Conservation (phyloP, 2,113 vertebrate species). For the Piliocolobus tephrosceles region DNA sequence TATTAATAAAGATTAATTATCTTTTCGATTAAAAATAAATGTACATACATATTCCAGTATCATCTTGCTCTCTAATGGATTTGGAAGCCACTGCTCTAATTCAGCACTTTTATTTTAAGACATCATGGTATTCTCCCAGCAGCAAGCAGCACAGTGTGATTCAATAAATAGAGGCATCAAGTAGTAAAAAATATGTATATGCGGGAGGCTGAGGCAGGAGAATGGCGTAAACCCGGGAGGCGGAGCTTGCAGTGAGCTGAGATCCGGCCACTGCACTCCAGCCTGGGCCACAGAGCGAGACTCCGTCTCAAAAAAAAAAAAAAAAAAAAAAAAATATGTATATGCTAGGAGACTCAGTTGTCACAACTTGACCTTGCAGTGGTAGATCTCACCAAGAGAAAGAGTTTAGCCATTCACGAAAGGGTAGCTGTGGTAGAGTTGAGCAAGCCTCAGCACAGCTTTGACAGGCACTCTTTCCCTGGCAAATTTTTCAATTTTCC, state of each 20-base stretch:
- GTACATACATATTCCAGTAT: background rate
- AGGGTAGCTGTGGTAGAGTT: background rate
- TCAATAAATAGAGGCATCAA: background rate
- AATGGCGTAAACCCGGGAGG: too few relatives aligned
- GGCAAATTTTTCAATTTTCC: background rate
- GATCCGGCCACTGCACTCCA: too few relatives aligned
- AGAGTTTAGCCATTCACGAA: background rate
- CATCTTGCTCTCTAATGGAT: background rate
- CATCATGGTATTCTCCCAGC: background rate
- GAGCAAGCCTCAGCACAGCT: background rate
- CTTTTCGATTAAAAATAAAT: constrained; percentile 31
- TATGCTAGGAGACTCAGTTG: background rate
- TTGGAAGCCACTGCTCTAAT: background rate
- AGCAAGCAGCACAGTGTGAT: background rate
- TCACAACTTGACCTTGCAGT: background rate
- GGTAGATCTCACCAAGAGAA: background rate
- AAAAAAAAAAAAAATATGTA: too few relatives aligned
- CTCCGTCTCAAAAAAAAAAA: too few relatives aligned
- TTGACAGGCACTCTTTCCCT: background rate
- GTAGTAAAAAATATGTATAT: background rate
- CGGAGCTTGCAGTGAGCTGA: too few relatives aligned
- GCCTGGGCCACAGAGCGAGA: too few relatives aligned
- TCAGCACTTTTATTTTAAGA: constrained; percentile 29
- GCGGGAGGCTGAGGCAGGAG: too few relatives aligned
- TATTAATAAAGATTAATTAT: background rate